A percentile compares a stretch with the other conserved stretches of the same genome.
These are phyloP conservation scores for Peromyscus leucopus DNA, from an alignment of 2,113 vertebrate genomes.

Conservation along the genomic window DNA sequence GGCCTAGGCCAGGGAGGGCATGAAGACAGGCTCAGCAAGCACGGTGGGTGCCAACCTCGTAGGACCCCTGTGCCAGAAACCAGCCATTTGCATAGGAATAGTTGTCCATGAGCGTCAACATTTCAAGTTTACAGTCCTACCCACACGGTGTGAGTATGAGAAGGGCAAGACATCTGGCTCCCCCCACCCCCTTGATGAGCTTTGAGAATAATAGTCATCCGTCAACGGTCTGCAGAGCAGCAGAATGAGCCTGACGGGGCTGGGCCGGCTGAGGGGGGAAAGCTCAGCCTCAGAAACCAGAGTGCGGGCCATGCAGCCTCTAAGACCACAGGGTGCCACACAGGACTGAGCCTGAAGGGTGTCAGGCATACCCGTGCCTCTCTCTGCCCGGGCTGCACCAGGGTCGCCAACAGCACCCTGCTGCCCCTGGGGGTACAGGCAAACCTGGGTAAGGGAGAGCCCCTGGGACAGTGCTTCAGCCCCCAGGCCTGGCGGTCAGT, in stretches of 20 bases:
- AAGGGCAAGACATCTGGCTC: neutral
- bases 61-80: neutral
- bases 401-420: too few species aligned
- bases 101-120: neutral
- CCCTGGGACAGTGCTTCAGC: neutral
- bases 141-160: neutral
- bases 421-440: too few species aligned
- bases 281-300: neutral
- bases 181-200: accelerated
- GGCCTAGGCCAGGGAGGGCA: neutral
- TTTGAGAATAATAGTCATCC: neutral
- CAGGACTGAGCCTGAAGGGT: neutral
- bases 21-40: neutral
- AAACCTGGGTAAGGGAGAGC: neutral
- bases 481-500: neutral
- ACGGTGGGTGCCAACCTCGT: neutral
- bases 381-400: neutral
- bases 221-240: neutral
- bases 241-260: neutral
- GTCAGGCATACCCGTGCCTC: neutral
- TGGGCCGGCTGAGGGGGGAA: neutral
- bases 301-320: neutral
- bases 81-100: neutral
- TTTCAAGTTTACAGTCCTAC: neutral
- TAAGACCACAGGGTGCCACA: neutral